Evolutionary conservation across 2,888 invertebrate genomes (phyloP), one percentile per base, ranked within the genome.

Genomic region (Isoperla grammatica): DNA sequence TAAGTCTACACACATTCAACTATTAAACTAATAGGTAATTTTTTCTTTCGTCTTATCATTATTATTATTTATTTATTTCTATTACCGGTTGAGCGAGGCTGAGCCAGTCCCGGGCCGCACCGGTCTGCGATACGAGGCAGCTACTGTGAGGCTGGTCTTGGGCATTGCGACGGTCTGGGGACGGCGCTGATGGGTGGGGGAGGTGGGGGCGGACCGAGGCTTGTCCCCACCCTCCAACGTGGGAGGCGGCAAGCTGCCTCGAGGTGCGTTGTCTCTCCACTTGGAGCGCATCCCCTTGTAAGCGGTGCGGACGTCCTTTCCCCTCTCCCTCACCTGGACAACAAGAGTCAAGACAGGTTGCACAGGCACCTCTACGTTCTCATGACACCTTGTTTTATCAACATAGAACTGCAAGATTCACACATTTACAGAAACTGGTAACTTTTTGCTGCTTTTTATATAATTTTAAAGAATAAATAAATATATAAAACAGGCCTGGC

Each of bases 201-300:
- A 86, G 71, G 79, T 85, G 2, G 86, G 85, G 1, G 85, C 85
- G 2, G 86, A 86, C 62, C 78, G 73, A 11, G 82, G 81, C 65
- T 81, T 76, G 56, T 73, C 73, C 37, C 67, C 17, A 67, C 65
- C 68, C 39, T 70, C 69, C 11, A 42, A 23, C 15, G 59, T 49
- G 11, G 50, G 57, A 2, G 17, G 39, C 9, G 57, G 2, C 11
- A 57, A 48, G 11, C 39, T 55, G 19, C 59, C 48, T 22, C 57
- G 62, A 8, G 66, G 64, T 40, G 66, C 65, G 22, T 67, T 64
- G 48, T 76, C 75, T 64, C 73, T 72, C 22, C 79, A 71, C 75
- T 85, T 87, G 50, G 85, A 86, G 68, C 84, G 81, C 23, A 90
- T 76, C 60, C 86, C 89, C 73, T 87, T 88, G 69, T 88, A 88